Base-by-base conservation (phyloP, 2,797 vertebrate species). In the Toxotes lorentzi region DNA sequence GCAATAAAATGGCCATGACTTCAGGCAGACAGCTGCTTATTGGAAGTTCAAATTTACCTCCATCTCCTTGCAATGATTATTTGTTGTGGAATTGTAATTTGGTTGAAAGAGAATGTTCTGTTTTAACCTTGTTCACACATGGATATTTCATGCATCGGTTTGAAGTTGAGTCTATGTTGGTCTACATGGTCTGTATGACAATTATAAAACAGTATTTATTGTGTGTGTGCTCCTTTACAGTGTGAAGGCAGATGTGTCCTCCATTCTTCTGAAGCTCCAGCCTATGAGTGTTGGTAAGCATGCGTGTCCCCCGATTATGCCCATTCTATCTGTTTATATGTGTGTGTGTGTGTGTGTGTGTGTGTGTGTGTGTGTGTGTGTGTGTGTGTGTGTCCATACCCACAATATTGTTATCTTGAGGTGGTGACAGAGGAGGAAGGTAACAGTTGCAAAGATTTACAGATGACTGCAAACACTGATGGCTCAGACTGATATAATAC, bases 381-480 rank as follows among this genome's bases (percentile, higher is more conserved):
- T 69, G 51, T 32, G 67, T 66, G 56, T 59, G 35, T 41, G 57
- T 68, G 56, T 71, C 62, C 75, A 38, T 34, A 47, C 23, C 51
- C 50, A 86, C 59, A 83, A 66, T 88, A 74, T 66, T 70, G 73
- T 80, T 65, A 81, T 40, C 27, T 13, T 38, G 70, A 89, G 78
- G 85, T 80, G 91, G 17, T 78, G 91, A 93, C 80, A 79, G 91
- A 91, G 70, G 73, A 88, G 88, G 87, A 92, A 91, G 89, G 85
- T 89, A 88, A 91, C 66, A 91, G 85, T 82, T 82, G 76, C 64
- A 79, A 35, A 73, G 34, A 84, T 87, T 91, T 91, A 81, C 85
- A 88, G 61, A 80, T 79, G 88, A 81, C 66, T 92, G 85, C 85
- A 68, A 56, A 58, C 75, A 71, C 40, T 76, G 89, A 92, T 83